Base-by-base conservation (phyloP, 2,113 vertebrate species). In the Rousettus leschenaultii region DNA sequence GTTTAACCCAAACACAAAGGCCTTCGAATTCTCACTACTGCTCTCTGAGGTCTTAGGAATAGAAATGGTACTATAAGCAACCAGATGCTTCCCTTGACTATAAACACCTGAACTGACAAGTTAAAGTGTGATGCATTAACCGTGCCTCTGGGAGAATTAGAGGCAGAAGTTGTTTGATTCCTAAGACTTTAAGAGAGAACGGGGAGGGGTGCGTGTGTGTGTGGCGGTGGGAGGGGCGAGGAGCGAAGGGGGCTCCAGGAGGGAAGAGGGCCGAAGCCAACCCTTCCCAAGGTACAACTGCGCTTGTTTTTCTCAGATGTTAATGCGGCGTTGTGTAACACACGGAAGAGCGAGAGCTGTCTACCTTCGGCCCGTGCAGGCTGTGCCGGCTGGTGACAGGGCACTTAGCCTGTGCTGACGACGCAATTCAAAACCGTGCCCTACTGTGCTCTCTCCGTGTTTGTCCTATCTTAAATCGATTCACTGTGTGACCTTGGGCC, bases 81-180 rank as follows among this genome's bases (percentile, higher is more conserved):
- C 66, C 53, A 91, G 45, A 33, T 40, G 59, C 38, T 75, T 59
- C 57, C 61, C 53, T 65, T 66, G 35, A 89, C 73, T 79, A 75
- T 51, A 86, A 93, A 93, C 53, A 93, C 18, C 74, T 93, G 74
- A 95, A 93, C 4, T 74, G 30, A 83, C 57, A 66, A 75, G 73
- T 71, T 89, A 73, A 45, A 96, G 65, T 73, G 68, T 89, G 84
- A 95, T 92, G 88, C 61, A 93, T 95, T 89, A 93, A 93, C 35
- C 28, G 95, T 73, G 18, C 73, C 15, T 95, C 45, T 84, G 85
- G 53, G 45, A 97, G 79, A 91, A 66, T n/a, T 65, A 95, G 40
- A 79, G 68, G 40, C 80, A 91, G 19, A 77, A 85, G 35, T 74
- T 57, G 4, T 61, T 87, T 68, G 51, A 95, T 16, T 77, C 89